phyloP scores from a whole-genome alignment of 2,888 invertebrate genomes.

The Allygus modestus region DNA sequence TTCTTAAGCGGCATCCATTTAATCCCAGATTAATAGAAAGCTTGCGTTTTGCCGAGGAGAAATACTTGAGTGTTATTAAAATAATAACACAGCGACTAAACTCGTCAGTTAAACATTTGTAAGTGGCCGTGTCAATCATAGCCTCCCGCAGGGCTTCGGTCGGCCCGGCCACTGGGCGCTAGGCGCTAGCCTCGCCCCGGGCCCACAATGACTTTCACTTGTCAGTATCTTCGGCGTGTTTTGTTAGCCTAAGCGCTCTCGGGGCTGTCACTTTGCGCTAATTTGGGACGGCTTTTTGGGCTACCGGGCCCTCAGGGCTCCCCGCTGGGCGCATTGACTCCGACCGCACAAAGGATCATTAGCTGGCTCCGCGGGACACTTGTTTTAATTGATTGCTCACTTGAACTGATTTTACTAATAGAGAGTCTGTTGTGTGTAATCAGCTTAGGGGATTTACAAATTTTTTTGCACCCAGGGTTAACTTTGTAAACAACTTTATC shows the following conservation, averaged over 20 bases:
- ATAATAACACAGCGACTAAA: slow-evolving; percentile 34
- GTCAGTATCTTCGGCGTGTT: slow-evolving; percentile 36
- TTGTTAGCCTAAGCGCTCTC: slow-evolving; percentile 44
- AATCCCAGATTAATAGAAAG: slow-evolving; percentile 45
- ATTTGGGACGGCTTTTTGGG: slow-evolving; percentile 35
- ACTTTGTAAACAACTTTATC: too few relatives aligned
- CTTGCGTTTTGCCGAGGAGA: slow-evolving; percentile 33
- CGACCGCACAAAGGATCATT: slow-evolving; percentile 11
- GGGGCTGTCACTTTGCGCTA: slow-evolving; percentile 44
- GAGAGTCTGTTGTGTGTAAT: not conserved
- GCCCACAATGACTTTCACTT: slow-evolving; percentile 53
- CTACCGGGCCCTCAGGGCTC: not conserved
- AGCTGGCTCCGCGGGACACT: not conserved
- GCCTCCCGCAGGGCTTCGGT: slow-evolving; percentile 14
- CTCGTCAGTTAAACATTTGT: slow-evolving; percentile 36
- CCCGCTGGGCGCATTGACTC: slow-evolving; percentile 25
- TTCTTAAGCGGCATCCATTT: not conserved
- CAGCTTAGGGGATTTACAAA: not conserved
- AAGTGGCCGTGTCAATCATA: slow-evolving; percentile 36
- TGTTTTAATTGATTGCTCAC: slow-evolving; percentile 37
- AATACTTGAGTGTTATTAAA: slow-evolving; percentile 33
- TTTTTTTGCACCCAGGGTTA: too few relatives aligned
- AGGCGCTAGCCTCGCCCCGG: slow-evolving; percentile 52
- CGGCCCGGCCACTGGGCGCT: not conserved
- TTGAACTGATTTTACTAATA: not conserved